phyloP scores from a whole-genome alignment of 2,113 vertebrate species.

The Nannobrachium achirus region DNA sequence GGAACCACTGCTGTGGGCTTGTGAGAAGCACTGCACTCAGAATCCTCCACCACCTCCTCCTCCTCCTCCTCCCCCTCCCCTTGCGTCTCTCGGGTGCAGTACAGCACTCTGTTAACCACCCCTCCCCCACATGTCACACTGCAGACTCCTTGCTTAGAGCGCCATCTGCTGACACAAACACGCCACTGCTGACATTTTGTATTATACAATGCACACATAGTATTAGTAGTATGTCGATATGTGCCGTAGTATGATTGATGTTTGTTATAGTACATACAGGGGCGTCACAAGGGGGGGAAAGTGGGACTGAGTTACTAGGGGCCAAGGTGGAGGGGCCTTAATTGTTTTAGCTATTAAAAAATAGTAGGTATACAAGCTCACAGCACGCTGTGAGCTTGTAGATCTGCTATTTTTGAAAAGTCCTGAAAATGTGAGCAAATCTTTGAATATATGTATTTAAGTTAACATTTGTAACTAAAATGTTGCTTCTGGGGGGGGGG shows the following conservation, averaged over 20 bases:
- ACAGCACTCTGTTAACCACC: conserved; percentile 76
- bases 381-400: no score
- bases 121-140: conserved; percentile 86
- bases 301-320: no score
- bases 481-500: no score
- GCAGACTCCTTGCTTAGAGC: conserved; percentile 79
- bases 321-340: no score
- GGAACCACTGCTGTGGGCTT: conserved; percentile 76
- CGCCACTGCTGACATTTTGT: background rate
- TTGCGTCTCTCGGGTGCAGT: conserved; percentile 68
- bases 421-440: no score
- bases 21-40: conserved; percentile 71
- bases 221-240: background rate
- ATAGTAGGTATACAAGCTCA: no score
- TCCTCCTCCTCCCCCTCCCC: conserved; percentile 8
- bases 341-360: no score
- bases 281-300: no score
- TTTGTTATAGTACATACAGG: background rate
- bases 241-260: background rate
- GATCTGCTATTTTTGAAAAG: no score
- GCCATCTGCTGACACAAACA: conserved; percentile 72
- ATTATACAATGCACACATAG: background rate
- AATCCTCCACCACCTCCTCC: conserved; percentile 72
- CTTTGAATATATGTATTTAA: no score
- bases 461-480: no score